Conservation (phyloP, 2,888 invertebrate genomes). For the Mythimna loreyi region DNA sequence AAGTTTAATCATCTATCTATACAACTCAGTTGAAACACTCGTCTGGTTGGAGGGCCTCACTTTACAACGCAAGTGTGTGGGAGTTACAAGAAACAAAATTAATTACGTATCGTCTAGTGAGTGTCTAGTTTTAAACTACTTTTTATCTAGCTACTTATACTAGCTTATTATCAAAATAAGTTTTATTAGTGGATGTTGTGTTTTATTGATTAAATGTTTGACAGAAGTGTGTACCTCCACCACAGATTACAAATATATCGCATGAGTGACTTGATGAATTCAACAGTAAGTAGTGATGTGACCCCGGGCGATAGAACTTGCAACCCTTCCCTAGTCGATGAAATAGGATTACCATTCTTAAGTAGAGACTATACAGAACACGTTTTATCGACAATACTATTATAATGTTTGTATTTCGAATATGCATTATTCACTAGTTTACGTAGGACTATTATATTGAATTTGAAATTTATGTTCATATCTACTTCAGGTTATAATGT, state of each 20-base stretch:
- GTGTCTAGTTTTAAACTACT: too few species aligned
- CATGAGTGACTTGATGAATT: slow-evolving; percentile 74
- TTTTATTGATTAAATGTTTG: slow-evolving; percentile 3
- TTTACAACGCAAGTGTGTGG: too few species aligned
- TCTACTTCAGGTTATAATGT: background rate
- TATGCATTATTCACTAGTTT: slow-evolving; percentile 45
- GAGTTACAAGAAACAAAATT: too few species aligned
- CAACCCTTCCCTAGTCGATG: slow-evolving; percentile 72
- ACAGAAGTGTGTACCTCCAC: slow-evolving; percentile 40
- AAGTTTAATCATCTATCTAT: too few species aligned
- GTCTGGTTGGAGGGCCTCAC: too few species aligned
- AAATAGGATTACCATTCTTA: slow-evolving; percentile 75
- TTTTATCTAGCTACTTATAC: too few species aligned
- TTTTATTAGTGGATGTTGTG: background rate
- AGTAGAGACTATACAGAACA: slow-evolving; percentile 56
- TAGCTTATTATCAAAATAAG: too few species aligned
- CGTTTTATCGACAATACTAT: slow-evolving; percentile 50
- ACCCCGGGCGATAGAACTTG: slow-evolving; percentile 67
- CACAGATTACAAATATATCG: slow-evolving; percentile 67
- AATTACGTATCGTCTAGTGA: too few species aligned
- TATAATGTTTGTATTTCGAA: slow-evolving; percentile 37
- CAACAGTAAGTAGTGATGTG: slow-evolving; percentile 72
- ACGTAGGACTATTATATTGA: slow-evolving; percentile 30
- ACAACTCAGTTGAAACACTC: too few species aligned
- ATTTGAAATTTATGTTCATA: slow-evolving; percentile 3